These are phyloP conservation scores for Parazoanthus swiftii DNA, from an alignment of 92 coral and sea anemone species.

Conservation along the genomic window DNA sequence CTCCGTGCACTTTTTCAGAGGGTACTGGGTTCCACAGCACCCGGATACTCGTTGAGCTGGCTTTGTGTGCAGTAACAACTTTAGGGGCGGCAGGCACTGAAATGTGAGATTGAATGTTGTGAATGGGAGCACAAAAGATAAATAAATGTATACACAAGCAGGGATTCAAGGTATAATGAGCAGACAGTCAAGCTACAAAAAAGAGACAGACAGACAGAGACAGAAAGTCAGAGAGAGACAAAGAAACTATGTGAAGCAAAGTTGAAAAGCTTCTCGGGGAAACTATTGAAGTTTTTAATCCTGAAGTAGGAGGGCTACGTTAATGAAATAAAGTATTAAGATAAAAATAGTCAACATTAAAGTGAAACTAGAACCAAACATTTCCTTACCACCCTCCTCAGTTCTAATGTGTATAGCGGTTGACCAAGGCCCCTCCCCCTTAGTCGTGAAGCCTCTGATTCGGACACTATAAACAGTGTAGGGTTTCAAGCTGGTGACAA, in stretches of 20 bases:
- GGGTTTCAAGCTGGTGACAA: constrained; percentile 44
- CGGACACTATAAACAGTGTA: constrained; percentile 54
- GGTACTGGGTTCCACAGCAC: constrained; percentile 83
- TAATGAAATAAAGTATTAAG: neutral
- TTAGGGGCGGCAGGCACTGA: constrained; percentile 59
- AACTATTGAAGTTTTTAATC: neutral
- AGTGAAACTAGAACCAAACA: neutral
- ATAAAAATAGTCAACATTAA: neutral
- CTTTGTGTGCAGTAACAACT: constrained; percentile 56
- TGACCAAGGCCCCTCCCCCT: constrained; percentile 68
- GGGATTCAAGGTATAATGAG: neutral
- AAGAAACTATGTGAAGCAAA: too few relatives aligned
- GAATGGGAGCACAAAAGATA: too few relatives aligned
- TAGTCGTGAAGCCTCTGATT: constrained; percentile 56
- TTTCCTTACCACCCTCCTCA: constrained; percentile 63
- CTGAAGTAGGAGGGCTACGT: too few relatives aligned
- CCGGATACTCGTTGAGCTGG: constrained; percentile 72
- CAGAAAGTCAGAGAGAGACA: neutral
- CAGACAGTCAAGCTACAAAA: neutral
- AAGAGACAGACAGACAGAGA: neutral
- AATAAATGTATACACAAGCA: neutral
- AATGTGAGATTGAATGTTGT: neutral
- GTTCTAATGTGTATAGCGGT: constrained; percentile 45
- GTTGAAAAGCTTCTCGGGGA: too few relatives aligned
- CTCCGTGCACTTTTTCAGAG: constrained; percentile 56